A percentile compares a stretch with the other conserved stretches of the same genome.
phyloP scores from a whole-genome alignment of 2,113 vertebrate genomes.

The Geothlypis trichas region DNA sequence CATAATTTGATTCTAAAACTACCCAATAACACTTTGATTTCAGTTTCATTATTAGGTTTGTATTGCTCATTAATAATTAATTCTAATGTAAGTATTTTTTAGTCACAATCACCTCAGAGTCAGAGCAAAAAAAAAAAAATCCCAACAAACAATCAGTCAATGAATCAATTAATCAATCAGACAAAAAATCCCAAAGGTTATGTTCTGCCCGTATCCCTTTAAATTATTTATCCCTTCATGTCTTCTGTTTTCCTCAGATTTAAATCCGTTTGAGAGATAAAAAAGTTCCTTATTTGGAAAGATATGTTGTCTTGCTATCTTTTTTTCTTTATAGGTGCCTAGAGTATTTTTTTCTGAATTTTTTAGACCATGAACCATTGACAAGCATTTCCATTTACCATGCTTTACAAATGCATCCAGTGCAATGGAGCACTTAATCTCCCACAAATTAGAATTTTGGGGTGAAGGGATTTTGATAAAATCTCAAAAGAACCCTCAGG shows the following conservation, averaged over 20 bases:
- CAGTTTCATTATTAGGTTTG: background rate
- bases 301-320: rapidly evolving
- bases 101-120: background rate
- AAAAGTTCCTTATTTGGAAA: background rate
- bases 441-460: background rate
- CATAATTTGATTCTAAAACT: background rate
- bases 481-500: background rate
- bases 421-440: background rate
- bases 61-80: background rate
- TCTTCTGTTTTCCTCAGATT: background rate
- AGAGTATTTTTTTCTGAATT: background rate
- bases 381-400: background rate
- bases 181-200: background rate
- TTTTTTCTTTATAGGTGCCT: background rate
- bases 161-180: too few species aligned
- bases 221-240: background rate
- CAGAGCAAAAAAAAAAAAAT: background rate
- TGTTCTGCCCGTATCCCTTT: background rate
- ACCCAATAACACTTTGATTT: background rate
- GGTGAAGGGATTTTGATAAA: background rate
- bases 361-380: background rate
- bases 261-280: background rate
- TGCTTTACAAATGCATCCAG: background rate
- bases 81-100: background rate
- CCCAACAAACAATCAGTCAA: background rate